A percentile compares a stretch with the other conserved stretches of the same genome.
phyloP scores from a whole-genome alignment of 1,140 invertebrate genomes.

The Theocolax elegans region DNA sequence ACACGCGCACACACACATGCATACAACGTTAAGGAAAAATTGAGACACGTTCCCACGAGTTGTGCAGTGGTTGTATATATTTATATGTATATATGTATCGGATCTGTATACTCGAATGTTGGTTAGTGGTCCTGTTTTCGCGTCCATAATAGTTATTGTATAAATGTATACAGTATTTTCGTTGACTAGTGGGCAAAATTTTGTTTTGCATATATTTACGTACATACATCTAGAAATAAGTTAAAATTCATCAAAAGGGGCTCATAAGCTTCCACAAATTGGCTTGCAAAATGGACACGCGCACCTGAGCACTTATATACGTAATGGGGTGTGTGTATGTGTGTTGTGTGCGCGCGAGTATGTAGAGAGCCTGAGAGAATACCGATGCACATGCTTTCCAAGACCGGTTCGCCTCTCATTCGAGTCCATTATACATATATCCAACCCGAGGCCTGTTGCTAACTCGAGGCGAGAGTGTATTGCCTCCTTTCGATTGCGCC shows the following conservation, averaged over 20 bases:
- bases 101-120: too few species aligned
- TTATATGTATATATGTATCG: too few species aligned
- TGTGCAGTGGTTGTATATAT: too few species aligned
- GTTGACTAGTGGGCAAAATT: neutral
- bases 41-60: too few species aligned
- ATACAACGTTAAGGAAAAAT: too few species aligned
- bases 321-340: neutral
- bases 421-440: neutral
- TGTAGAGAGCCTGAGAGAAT: neutral
- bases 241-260: neutral
- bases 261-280: conserved; percentile 3
- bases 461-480: too few species aligned
- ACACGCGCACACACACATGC: too few species aligned
- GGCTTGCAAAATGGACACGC: neutral
- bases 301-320: neutral
- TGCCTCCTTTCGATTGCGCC: too few species aligned
- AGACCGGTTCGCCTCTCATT: neutral
- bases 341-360: neutral
- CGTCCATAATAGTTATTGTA: neutral
- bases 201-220: neutral
- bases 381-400: neutral
- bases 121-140: neutral
- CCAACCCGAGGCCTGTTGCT: too few species aligned
- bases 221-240: neutral
- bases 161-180: neutral